Evolutionary conservation across 2,797 vertebrate genomes (phyloP).

Genomic region (Pagetopsis macropterus): DNA sequence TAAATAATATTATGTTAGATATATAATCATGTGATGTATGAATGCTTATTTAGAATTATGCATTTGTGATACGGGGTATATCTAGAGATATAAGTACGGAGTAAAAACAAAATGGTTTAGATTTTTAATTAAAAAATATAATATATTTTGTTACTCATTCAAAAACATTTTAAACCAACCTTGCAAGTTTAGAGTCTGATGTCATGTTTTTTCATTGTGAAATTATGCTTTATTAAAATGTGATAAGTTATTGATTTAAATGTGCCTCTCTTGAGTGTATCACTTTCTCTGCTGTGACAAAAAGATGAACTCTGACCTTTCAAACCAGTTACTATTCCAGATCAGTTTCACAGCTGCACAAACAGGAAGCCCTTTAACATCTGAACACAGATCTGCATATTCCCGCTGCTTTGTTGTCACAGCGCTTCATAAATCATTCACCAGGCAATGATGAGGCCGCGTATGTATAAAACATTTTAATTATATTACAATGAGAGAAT

Average conservation of each 20-base stretch:
- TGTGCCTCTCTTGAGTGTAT: neutral
- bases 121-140: neutral
- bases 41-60: slow-evolving; percentile 12
- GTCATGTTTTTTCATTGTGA: slow-evolving; percentile 18
- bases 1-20: neutral
- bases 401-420: slow-evolving; percentile 40
- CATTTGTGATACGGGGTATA: neutral
- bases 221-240: slow-evolving; percentile 42
- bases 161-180: neutral
- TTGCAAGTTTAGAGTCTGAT: neutral
- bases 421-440: neutral
- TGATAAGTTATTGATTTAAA: slow-evolving; percentile 15
- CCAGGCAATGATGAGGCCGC: slow-evolving; percentile 47
- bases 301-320: slow-evolving; percentile 48
- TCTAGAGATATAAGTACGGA: slow-evolving; percentile 2
- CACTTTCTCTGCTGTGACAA: neutral
- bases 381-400: slow-evolving; percentile 44
- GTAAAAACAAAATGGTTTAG: neutral
- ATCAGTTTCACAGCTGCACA: slow-evolving; percentile 60
- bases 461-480: slow-evolving; percentile 91
- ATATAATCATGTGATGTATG: slow-evolving; percentile 28
- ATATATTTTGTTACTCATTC: neutral
- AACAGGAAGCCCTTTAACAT: slow-evolving; percentile 63
- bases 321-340: slow-evolving; percentile 24
- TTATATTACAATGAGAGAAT: slow-evolving; percentile 92